phyloP scores from a whole-genome alignment of 2,113 vertebrate species.

The Speoplatyrhinus poulsoni region DNA sequence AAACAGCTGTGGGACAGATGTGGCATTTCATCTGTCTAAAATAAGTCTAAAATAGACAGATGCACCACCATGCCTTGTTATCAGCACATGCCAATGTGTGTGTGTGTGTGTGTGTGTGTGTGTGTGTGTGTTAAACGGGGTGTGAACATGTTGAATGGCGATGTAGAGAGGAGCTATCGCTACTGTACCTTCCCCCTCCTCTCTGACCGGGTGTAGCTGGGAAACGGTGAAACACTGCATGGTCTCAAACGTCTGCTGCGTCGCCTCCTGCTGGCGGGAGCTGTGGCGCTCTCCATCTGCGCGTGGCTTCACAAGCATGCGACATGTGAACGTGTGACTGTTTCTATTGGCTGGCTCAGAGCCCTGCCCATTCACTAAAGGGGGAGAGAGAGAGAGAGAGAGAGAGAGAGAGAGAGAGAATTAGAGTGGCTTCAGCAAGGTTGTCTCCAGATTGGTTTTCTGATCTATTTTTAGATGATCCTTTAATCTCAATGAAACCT shows the following conservation, averaged over 20 bases:
- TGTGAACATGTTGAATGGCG: conserved; percentile 58
- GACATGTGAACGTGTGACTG: conserved; percentile 96
- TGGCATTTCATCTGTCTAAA: conserved; percentile 50
- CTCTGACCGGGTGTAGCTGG: conserved; percentile 97
- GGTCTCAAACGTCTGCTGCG: conserved; percentile 95
- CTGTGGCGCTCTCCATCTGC: conserved; percentile 79
- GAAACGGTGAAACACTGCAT: conserved; percentile 99
- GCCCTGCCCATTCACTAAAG: conserved; percentile 84
- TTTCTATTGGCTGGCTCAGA: conserved; percentile 88
- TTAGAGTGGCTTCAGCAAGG: not conserved
- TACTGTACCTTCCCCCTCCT: conserved; percentile 95
- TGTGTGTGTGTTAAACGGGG: conserved; percentile 40
- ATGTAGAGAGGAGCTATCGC: conserved; percentile 32
- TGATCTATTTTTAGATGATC: too few relatives aligned
- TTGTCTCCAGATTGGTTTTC: too few relatives aligned
- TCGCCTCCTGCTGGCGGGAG: conserved; percentile 78
- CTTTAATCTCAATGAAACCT: not conserved
- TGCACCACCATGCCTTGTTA: conserved; percentile 31
- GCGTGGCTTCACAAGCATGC: conserved; percentile 94
- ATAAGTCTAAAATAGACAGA: conserved; percentile 62
- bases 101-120: not conserved
- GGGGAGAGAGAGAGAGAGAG: not conserved
- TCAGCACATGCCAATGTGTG: not conserved
- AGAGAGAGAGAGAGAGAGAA: not conserved
- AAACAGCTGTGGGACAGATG: too few relatives aligned